A percentile compares a stretch with the other conserved stretches of the same genome.
phyloP scores from a whole-genome alignment of 2,888 invertebrate genomes.

The Perizoma affinitatum region DNA sequence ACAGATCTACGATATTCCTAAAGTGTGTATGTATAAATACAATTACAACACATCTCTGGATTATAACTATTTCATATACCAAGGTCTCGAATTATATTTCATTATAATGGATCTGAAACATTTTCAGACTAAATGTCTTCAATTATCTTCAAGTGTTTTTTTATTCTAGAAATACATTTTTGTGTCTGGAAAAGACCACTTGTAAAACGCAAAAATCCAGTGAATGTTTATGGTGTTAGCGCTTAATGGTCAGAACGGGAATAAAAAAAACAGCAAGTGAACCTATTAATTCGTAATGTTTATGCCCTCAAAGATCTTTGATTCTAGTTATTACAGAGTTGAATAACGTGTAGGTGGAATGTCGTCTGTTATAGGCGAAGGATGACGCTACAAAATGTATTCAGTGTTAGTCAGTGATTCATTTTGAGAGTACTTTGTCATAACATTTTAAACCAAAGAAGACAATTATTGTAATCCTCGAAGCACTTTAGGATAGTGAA shows the following conservation, averaged over 20 bases:
- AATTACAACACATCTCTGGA: no score
- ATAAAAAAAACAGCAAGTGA: background rate
- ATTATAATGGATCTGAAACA: no score
- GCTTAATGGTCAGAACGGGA: background rate
- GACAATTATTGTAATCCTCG: no score
- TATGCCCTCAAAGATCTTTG: no score
- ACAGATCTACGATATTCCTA: no score
- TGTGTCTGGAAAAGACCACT: background rate
- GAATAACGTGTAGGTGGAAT: constrained; percentile 20
- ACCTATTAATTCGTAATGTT: no score
- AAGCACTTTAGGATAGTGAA: no score
- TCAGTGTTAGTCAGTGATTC: constrained; percentile 12
- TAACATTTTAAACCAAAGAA: no score
- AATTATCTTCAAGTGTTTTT: background rate
- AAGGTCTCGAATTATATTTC: no score
- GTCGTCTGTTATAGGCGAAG: constrained; percentile 22
- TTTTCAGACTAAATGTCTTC: background rate
- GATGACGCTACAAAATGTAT: constrained; percentile 15
- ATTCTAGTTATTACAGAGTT: constrained; percentile 11
- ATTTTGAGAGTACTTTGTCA: background rate
- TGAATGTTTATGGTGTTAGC: background rate
- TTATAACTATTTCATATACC: no score
- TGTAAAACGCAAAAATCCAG: background rate
- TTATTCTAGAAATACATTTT: no score
- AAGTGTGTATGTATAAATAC: no score